Percentiles rank a stretch among this genome's conserved stretches.
Evolutionary conservation across 1,140 invertebrate species (phyloP).

Genomic region (Orius insidiosus): DNA sequence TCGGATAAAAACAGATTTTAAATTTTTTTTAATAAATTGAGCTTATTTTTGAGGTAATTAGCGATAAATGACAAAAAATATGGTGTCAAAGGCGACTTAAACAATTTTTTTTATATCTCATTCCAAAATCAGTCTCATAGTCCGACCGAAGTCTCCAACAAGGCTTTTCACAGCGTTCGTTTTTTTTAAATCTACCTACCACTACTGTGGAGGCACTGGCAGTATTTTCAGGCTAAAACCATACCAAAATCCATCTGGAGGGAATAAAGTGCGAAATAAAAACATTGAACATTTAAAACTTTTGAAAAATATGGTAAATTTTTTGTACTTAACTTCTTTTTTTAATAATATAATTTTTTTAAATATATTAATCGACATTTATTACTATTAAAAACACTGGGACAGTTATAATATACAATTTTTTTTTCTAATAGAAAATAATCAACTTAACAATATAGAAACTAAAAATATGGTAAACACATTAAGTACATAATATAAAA

Average conservation of each 20-base stretch:
- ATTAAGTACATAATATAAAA: constrained; percentile 18
- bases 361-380: constrained; percentile 11
- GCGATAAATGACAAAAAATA: too few species aligned
- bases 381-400: constrained; percentile 15
- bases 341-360: constrained; percentile 7
- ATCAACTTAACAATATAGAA: constrained; percentile 12
- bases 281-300: constrained; percentile 11
- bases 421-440: constrained; percentile 9
- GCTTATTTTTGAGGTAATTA: too few species aligned
- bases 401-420: constrained; percentile 16
- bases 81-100: too few species aligned
- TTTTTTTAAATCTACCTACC: background rate
- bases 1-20: too few species aligned
- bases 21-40: too few species aligned
- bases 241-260: constrained; percentile 5
- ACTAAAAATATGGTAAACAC: constrained; percentile 18
- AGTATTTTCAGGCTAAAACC: constrained; percentile 9
- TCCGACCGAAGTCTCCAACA: constrained; percentile 6
- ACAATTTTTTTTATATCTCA: constrained; percentile 4
- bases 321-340: constrained; percentile 10
- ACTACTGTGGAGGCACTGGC: constrained; percentile 12
- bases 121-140: constrained; percentile 16
- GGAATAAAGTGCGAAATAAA: constrained; percentile 8
- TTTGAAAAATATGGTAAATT: constrained; percentile 12
- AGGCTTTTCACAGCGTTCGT: constrained; percentile 16